Conservation (phyloP, 2,888 invertebrate species). For the Trachelus iudaicus region DNA sequence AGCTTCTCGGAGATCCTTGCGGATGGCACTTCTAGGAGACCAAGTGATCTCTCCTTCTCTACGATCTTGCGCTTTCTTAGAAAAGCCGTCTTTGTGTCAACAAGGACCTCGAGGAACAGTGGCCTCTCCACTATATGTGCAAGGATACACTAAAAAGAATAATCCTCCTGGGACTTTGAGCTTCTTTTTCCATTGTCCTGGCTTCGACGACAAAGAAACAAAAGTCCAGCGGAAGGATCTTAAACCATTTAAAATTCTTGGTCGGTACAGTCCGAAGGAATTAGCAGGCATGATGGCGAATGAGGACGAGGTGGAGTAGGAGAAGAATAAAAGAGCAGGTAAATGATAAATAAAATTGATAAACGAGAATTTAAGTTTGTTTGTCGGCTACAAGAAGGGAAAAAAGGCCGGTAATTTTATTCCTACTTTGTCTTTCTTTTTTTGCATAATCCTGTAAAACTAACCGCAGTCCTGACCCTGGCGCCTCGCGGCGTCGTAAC, state of each 20-base stretch:
- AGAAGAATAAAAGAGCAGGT: neutral
- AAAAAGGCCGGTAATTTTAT: neutral
- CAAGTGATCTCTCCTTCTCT: neutral
- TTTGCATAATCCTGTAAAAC: neutral
- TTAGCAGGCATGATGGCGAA: neutral
- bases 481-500: neutral
- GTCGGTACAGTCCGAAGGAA: neutral
- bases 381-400: neutral
- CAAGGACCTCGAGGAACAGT: neutral
- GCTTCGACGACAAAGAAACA: neutral
- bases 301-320: neutral
- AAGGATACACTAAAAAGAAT: neutral
- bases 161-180: neutral
- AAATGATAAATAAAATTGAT: neutral
- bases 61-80: neutral
- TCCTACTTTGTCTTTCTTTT: neutral
- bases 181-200: neutral
- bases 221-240: neutral
- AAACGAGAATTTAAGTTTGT: neutral
- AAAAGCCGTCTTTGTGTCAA: neutral
- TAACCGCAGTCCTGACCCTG: neutral
- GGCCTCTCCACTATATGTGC: neutral
- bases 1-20: neutral
- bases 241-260: neutral
- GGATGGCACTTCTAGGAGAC: neutral